Base-by-base conservation (phyloP, 2,113 vertebrate genomes). In the Pseudopipra pipra region DNA sequence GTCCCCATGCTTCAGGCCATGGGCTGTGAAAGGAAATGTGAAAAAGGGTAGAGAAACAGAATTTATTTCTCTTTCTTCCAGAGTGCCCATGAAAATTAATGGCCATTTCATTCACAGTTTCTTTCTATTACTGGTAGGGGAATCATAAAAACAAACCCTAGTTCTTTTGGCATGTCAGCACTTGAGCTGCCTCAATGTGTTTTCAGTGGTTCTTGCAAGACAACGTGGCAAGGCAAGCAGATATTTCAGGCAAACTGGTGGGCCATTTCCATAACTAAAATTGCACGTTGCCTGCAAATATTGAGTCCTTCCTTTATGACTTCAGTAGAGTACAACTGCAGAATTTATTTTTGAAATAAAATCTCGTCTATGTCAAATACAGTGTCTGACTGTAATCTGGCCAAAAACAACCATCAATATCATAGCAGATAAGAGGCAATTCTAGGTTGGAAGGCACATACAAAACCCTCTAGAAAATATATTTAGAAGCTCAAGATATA, bases 1-100 rank as follows among this genome's bases (percentile, higher is more conserved):
- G n/a, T 20, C 41, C 43, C 19, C 37, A 4, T 0, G 2, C 37
- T 62, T 65, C 63, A 44, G 58, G 46, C 59, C 59, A 43, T 1
- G 2, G 33, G 33, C 49, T 74, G 43, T 25, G 61, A 84, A 28
- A 87, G 20, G 14, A 65, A 79, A 65, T 61, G 63, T 2, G 17
- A n/a, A 86, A 81, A 87, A 46, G 9, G 2, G 9, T 35, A 28
- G 21, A 70, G 85, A 92, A 92, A 72, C 8, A 70, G 37, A 67
- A 84, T 71, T 86, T 81, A 89, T 81, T 89, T n/a, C 65, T 86
- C 39, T 82, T 82, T 74, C 80, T 86, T 86, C 21, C 63, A 83
- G 61, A 83, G 43, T 1, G 0, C 41, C 62, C 44, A 39, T 93
- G 46, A 95, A 96, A 94, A 93, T 86, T 77, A 86, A 92, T n/a